These are phyloP conservation scores for Terrapene triunguis DNA, from an alignment of 2,113 vertebrate genomes.

Conservation along the genomic window DNA sequence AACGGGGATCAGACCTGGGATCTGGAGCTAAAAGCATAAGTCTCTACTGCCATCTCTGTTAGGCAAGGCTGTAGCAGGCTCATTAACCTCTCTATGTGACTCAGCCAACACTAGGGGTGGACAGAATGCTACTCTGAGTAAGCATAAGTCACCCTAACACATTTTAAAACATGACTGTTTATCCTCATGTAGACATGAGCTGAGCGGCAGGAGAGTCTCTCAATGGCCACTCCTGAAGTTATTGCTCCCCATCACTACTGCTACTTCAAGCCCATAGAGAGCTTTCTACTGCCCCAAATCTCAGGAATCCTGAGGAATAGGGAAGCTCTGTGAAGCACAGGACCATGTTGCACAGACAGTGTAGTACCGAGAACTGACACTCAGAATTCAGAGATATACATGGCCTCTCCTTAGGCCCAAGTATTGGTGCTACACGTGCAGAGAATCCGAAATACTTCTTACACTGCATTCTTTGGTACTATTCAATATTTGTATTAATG, in stretches of 20 bases:
- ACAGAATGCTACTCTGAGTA: no score
- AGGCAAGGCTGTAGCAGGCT: no score
- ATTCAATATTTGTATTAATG: neutral
- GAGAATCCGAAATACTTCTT: neutral
- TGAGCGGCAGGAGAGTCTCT: neutral
- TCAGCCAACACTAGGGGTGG: no score
- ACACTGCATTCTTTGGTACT: neutral
- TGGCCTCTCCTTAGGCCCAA: slow-evolving; percentile 1
- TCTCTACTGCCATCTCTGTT: no score
- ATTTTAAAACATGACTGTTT: no score
- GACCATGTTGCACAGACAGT: neutral
- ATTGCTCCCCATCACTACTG: neutral
- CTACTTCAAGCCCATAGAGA: neutral
- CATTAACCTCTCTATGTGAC: no score
- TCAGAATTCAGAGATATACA: neutral
- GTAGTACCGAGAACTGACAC: neutral
- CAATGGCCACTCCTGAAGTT: neutral
- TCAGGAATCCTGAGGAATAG: neutral
- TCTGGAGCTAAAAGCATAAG: no score
- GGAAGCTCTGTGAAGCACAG: slow-evolving; percentile 15
- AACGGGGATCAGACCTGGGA: no score
- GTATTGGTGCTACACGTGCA: neutral
- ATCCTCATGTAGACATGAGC: no score
- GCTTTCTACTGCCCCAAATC: neutral
- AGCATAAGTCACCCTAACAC: no score